Evolutionary conservation across 2,113 vertebrate genomes (phyloP).

Genomic region (Tricholaema leucomelas): DNA sequence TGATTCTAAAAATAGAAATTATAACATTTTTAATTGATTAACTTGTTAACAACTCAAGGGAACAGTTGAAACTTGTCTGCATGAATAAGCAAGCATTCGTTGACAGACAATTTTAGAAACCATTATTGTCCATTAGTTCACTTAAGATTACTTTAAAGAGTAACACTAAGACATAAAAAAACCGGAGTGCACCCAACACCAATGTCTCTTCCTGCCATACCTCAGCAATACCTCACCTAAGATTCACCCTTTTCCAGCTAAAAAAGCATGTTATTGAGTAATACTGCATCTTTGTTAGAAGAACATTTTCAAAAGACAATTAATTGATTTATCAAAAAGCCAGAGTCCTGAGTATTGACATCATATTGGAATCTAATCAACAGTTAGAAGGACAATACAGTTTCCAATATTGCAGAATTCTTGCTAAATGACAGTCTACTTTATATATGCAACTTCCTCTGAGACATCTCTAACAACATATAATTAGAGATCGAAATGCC

Average conservation of each 20-base stretch:
- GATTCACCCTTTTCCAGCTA: not conserved
- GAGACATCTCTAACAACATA: not conserved
- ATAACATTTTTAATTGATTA: not conserved
- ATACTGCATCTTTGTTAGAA: not conserved
- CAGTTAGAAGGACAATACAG: not conserved
- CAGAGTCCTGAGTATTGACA: not conserved
- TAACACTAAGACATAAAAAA: not conserved
- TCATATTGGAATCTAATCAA: not conserved
- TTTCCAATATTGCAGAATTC: not conserved
- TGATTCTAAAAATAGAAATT: not conserved
- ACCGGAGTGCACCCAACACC: not conserved
- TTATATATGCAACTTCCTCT: not conserved
- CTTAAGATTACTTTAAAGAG: not conserved
- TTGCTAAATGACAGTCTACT: not conserved
- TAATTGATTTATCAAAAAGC: not conserved
- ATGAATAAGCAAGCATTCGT: not conserved
- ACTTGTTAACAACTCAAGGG: not conserved
- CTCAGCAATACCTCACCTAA: not conserved
- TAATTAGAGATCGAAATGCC: constrained; percentile 8
- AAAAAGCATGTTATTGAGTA: not conserved
- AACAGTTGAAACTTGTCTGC: not conserved
- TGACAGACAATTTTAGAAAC: not conserved
- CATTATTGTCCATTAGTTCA: not conserved
- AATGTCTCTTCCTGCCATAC: not conserved
- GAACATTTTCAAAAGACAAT: not conserved